Conservation (phyloP, 2,888 invertebrate species). For the Drosophila merina region DNA sequence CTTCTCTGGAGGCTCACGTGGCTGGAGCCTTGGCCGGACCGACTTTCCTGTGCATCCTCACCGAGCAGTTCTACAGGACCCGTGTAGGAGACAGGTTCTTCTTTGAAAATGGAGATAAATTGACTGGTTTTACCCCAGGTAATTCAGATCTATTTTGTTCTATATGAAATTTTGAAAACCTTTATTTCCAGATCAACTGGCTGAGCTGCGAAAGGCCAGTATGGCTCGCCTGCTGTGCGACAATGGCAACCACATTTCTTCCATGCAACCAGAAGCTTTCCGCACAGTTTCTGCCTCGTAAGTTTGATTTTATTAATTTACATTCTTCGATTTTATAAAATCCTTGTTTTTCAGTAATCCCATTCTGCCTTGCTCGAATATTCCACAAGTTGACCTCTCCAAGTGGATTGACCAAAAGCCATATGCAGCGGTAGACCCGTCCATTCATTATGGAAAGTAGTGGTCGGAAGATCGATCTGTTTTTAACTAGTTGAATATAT, state of each 20-base stretch:
- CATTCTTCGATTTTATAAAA: neutral
- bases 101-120: slow-evolving; percentile 89
- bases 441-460: slow-evolving; percentile 60
- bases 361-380: slow-evolving; percentile 85
- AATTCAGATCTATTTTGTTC: neutral
- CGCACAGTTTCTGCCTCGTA: slow-evolving; percentile 86
- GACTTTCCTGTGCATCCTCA: slow-evolving; percentile 93
- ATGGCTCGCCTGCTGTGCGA: slow-evolving; percentile 92
- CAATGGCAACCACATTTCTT: slow-evolving; percentile 88
- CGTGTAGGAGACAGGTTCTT: slow-evolving; percentile 94
- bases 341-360: slow-evolving; percentile 85
- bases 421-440: slow-evolving; percentile 54
- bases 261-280: slow-evolving; percentile 89
- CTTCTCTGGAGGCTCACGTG: slow-evolving; percentile 90
- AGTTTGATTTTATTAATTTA: slow-evolving; percentile 64
- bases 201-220: slow-evolving; percentile 90
- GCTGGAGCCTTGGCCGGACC: slow-evolving; percentile 92
- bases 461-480: slow-evolving; percentile 47
- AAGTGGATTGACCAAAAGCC: slow-evolving; percentile 85
- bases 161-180: neutral
- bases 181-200: slow-evolving; percentile 86
- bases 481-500: slow-evolving; percentile 68
- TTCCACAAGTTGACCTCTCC: slow-evolving; percentile 87
- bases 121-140: slow-evolving; percentile 88
- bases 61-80: slow-evolving; percentile 94